phyloP scores from a whole-genome alignment of 2,888 invertebrate genomes.

The Hylaea fasciaria region DNA sequence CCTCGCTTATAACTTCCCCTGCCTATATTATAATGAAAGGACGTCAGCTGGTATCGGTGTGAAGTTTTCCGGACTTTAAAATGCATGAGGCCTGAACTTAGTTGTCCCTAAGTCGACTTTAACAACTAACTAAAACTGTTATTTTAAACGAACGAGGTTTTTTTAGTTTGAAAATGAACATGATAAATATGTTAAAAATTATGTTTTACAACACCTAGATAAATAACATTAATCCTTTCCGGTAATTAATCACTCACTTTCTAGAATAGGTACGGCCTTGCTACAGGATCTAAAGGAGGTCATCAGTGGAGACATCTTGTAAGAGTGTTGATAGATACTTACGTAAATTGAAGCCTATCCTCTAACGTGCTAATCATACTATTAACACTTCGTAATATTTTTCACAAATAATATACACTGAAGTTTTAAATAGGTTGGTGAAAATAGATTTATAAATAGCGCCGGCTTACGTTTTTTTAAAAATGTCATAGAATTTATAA shows the following conservation, averaged over 20 bases:
- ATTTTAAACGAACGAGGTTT: neutral
- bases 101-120: neutral
- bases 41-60: constrained; percentile 69
- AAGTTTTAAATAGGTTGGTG: no score
- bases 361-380: constrained; percentile 1
- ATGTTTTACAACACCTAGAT: constrained; percentile 12
- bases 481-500: no score
- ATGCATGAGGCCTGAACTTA: constrained; percentile 41
- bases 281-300: constrained; percentile 25
- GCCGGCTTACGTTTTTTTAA: neutral
- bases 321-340: constrained; percentile 8
- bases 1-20: constrained; percentile 72
- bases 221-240: constrained; percentile 17
- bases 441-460: no score
- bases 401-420: no score
- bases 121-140: neutral
- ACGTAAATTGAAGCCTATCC: constrained; percentile 3
- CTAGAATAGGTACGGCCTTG: constrained; percentile 23
- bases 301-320: constrained; percentile 8
- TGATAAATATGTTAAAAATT: constrained; percentile 2
- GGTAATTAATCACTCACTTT: constrained; percentile 23
- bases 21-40: constrained; percentile 58
- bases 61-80: constrained; percentile 64
- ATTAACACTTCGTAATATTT: neutral
- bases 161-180: neutral